Evolutionary conservation across 2,888 invertebrate species (phyloP).

Genomic region (Microctonus aethiopoides): DNA sequence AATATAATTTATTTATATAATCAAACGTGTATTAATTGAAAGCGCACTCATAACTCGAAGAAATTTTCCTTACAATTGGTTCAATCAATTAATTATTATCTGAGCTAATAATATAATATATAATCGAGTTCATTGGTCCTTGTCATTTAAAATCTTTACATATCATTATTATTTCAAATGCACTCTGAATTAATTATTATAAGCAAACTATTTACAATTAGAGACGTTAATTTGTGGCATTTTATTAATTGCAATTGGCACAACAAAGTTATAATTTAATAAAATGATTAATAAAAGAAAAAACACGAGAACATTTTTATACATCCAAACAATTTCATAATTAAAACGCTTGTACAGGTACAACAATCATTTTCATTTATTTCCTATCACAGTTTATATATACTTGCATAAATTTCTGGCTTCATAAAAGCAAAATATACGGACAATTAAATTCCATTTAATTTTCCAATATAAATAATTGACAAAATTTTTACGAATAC

Average conservation of each 20-base stretch:
- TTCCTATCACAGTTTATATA: constrained; percentile 25
- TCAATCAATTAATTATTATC: background rate
- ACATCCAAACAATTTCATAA: constrained; percentile 1
- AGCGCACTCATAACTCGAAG: background rate
- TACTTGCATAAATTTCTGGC: background rate
- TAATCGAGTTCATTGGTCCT: background rate
- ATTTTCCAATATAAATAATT: background rate
- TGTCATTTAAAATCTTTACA: background rate
- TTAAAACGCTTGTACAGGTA: constrained; percentile 23
- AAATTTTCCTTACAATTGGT: background rate
- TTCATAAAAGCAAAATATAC: constrained; percentile 2
- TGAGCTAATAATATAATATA: background rate
- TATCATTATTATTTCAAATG: background rate
- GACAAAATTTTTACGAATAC: background rate
- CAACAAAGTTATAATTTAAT: background rate
- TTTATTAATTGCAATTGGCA: background rate
- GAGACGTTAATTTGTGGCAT: background rate
- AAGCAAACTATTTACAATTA: background rate
- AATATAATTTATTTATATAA: background rate
- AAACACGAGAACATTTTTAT: background rate
- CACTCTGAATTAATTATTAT: background rate
- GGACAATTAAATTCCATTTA: constrained; percentile 9
- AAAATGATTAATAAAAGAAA: background rate
- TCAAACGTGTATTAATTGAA: background rate
- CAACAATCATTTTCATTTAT: constrained; percentile 16